phyloP scores from a whole-genome alignment of 2,113 vertebrate genomes.

The Excalfactoria chinensis region DNA sequence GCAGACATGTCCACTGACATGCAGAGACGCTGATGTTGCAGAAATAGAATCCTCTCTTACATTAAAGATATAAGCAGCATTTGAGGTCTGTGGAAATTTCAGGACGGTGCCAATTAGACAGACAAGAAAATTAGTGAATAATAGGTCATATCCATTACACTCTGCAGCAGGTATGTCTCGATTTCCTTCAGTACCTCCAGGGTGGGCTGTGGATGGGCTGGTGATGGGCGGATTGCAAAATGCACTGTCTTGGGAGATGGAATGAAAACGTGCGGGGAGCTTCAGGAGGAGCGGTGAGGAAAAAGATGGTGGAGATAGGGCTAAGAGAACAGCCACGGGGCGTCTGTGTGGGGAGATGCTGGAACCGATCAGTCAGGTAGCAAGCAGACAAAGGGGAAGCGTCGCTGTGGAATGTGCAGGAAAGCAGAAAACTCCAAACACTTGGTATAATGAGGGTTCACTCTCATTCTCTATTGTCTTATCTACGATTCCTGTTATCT shows the following conservation, averaged over 20 bases:
- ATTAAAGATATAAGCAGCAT: not conserved
- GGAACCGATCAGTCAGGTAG: conserved; percentile 45
- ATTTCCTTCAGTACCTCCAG: conserved; percentile 52
- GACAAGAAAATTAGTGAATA: conserved; percentile 29
- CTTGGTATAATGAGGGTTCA: conserved; percentile 24
- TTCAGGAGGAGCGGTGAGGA: not conserved
- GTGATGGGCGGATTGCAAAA: conserved; percentile 35
- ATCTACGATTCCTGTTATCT: not conserved
- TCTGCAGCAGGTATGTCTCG: not conserved
- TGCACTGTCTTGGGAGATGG: not conserved
- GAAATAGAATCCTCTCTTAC: not conserved
- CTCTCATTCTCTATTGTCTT: not conserved
- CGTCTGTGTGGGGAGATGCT: conserved; percentile 39
- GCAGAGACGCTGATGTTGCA: not conserved
- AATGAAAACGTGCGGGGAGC: conserved; percentile 17
- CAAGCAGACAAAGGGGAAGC: conserved; percentile 41
- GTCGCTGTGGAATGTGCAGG: conserved; percentile 53
- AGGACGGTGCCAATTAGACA: not conserved
- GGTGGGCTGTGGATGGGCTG: conserved; percentile 51
- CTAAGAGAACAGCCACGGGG: conserved; percentile 32
- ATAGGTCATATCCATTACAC: not conserved
- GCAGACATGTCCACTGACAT: not conserved
- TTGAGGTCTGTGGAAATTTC: not conserved
- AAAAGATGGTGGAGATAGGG: conserved; percentile 42
- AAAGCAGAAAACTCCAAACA: not conserved